Evolutionary conservation across 2,113 vertebrate genomes (phyloP).

Genomic region (Patagioenas fasciata): DNA sequence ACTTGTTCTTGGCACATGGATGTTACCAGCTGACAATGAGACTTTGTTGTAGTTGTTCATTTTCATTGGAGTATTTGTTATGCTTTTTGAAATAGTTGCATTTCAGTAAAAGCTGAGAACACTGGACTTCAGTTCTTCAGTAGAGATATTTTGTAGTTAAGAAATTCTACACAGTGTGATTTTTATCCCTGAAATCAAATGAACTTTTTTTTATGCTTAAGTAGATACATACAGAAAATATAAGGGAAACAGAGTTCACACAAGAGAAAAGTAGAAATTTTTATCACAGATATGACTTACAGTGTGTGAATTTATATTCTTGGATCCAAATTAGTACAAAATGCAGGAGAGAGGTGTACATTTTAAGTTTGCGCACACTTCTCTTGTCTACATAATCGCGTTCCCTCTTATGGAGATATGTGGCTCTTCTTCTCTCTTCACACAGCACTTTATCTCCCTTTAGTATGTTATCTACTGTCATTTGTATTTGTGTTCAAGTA

Average conservation of each 20-base stretch:
- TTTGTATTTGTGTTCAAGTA: background rate
- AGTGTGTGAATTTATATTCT: background rate
- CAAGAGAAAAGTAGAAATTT: background rate
- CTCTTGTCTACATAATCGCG: background rate
- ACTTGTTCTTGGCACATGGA: background rate
- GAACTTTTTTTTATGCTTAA: background rate
- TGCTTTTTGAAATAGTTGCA: background rate
- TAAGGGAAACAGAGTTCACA: background rate
- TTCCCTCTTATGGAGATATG: background rate
- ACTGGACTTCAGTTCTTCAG: background rate
- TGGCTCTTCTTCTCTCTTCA: background rate
- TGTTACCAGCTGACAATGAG: background rate
- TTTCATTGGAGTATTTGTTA: background rate
- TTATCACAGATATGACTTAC: background rate
- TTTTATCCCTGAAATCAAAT: background rate
- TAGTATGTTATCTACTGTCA: background rate
- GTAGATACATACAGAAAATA: background rate
- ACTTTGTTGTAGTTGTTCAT: rapidly evolving
- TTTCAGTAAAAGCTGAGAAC: background rate
- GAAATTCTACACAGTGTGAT: background rate
- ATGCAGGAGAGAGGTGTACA: rapidly evolving
- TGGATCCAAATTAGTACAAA: background rate
- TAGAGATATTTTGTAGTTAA: background rate
- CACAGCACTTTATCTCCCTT: background rate
- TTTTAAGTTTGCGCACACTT: background rate